Evolutionary conservation across 2,888 invertebrate species (phyloP), one percentile per base, ranked within the genome.

Genomic region (Amiota communis): DNA sequence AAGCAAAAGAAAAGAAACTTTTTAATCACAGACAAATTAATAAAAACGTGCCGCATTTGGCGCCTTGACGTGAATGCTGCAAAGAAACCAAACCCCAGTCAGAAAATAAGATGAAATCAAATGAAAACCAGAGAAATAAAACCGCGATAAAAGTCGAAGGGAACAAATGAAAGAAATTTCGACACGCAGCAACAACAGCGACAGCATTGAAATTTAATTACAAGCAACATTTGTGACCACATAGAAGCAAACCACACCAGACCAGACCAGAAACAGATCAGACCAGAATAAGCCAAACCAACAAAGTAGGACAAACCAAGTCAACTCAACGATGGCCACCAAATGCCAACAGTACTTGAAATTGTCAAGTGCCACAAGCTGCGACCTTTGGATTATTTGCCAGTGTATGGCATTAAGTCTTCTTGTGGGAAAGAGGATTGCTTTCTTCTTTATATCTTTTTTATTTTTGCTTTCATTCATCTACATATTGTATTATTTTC

Each of bases 211-310:
- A 36, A 36, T 36, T 36, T 36, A 36, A 36, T 36, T 36, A 4
- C 4, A 6, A 36, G 65, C 65, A 36, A 20, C 67, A 53, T 59
- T 59, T 20, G 51, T 76, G 77, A 75, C 77, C 78, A 79, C 8
- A 36, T 6, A 36, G 3, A 57, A 15, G 57, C 17, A 17, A 59
- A 10, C 11, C 17, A 59, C 15, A 59, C 57, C 57, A 59, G 4
- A 57, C 57, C 15, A n/a, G 8, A 53, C 13, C 53, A 53, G n/a
- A 53, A 53, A 53, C 13, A 53, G 53, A 53, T 13, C 53, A 53
- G 53, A 53, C 53, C 11, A 53, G 53, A 53, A 11, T 20, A 59
- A 17, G 2, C 57, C 17, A 17, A 17, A 59, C 9, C 11, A 17
- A 36, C 57, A 17, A 59, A 17, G 57, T 59, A 20, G 9, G 15